These are phyloP conservation scores for Vesta saturnalis DNA, from an alignment of 2,888 invertebrate species.

Conservation along the genomic window DNA sequence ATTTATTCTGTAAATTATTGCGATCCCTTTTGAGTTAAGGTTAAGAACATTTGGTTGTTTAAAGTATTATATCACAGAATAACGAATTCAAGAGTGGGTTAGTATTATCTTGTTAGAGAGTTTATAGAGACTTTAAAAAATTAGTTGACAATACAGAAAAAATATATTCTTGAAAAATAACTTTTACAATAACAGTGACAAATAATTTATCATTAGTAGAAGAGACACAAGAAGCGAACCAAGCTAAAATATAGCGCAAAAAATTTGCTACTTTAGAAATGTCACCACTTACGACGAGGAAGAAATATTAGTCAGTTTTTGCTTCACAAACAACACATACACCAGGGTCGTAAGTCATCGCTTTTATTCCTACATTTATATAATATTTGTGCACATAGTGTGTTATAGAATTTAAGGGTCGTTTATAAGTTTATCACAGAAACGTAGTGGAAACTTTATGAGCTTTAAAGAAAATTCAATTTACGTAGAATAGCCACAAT, in stretches of 20 bases:
- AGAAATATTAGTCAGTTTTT: slow-evolving; percentile 42
- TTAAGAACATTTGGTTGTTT: background rate
- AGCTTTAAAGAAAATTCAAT: slow-evolving; percentile 24
- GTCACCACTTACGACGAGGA: slow-evolving; percentile 39
- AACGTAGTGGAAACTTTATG: slow-evolving; percentile 30
- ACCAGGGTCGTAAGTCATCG: slow-evolving; percentile 40
- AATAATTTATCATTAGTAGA: slow-evolving; percentile 39
- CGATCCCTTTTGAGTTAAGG: background rate
- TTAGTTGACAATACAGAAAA: slow-evolving; percentile 27
- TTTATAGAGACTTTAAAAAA: slow-evolving; percentile 25
- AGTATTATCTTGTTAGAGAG: slow-evolving; percentile 5
- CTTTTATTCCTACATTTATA: slow-evolving; percentile 40
- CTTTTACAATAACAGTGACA: slow-evolving; percentile 39
- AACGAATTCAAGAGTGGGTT: background rate
- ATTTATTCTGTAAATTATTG: slow-evolving; percentile 21
- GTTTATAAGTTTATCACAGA: slow-evolving; percentile 35
- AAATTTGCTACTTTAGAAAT: slow-evolving; percentile 40
- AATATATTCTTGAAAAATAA: slow-evolving; percentile 35
- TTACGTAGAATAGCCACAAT: slow-evolving; percentile 8
- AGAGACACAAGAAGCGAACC: slow-evolving; percentile 38
- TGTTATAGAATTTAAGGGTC: slow-evolving; percentile 37
- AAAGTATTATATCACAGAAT: slow-evolving; percentile 2
- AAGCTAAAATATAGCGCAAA: slow-evolving; percentile 40
- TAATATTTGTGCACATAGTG: slow-evolving; percentile 39
- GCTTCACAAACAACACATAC: slow-evolving; percentile 41